A percentile compares a stretch with the other conserved stretches of the same genome.
Evolutionary conservation across 2,888 invertebrate genomes (phyloP).

Genomic region (Sphaerophoria rueppellii): DNA sequence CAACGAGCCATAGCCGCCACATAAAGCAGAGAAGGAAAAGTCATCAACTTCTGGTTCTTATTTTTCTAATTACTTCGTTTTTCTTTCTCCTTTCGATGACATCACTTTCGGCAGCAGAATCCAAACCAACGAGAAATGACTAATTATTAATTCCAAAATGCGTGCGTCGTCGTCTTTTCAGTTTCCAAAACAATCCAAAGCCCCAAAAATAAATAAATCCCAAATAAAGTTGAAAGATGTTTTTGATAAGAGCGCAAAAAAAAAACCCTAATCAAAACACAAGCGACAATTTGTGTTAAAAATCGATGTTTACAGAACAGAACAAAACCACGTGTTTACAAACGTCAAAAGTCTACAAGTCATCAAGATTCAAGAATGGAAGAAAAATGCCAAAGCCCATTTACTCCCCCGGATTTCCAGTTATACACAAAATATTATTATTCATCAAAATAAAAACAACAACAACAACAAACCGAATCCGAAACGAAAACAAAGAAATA

Average conservation of each 20-base stretch:
- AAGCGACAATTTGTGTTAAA: slow-evolving; percentile 19
- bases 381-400: background rate
- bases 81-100: slow-evolving; percentile 8
- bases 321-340: slow-evolving; percentile 54
- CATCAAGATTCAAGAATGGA: background rate
- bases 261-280: background rate
- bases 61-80: slow-evolving; percentile 21
- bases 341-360: slow-evolving; percentile 35
- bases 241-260: background rate
- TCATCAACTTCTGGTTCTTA: background rate
- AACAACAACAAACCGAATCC: slow-evolving; percentile 7
- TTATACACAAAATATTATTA: slow-evolving; percentile 24
- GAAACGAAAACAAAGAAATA: background rate
- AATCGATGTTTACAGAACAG: slow-evolving; percentile 22
- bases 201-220: background rate
- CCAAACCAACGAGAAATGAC: background rate
- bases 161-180: slow-evolving; percentile 27
- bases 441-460: slow-evolving; percentile 28
- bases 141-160: slow-evolving; percentile 21
- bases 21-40: slow-evolving; percentile 1
- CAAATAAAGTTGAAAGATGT: background rate
- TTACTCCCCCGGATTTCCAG: slow-evolving; percentile 27
- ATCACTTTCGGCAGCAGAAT: background rate
- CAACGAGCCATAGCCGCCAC: background rate
- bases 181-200: background rate